Base-by-base conservation (phyloP, 2,113 vertebrate genomes). In the Falco punctatus region DNA sequence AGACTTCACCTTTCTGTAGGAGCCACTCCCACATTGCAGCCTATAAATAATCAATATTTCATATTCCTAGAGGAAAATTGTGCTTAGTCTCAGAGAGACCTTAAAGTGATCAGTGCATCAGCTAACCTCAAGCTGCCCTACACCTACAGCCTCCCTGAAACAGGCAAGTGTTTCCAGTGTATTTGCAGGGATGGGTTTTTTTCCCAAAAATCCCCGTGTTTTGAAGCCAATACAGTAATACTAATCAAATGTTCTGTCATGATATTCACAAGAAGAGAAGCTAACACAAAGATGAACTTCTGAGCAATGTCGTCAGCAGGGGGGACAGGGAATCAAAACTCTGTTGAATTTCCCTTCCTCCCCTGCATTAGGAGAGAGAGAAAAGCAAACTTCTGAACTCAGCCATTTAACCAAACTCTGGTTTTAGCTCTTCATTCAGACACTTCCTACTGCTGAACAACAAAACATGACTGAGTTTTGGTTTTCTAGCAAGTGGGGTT, bases 151-250 rank as follows among this genome's bases (percentile, higher is more conserved):
- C 18, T 33, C 61, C 32, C 52, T 28, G n/a, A 44, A 52, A 62
- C 11, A 57, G 8, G 7, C 18, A 42, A 2, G 11, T 5, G 8
- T 22, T 79, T 13, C 51, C 62, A 67, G 20, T 2, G 7, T 10
- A 81, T 16, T 9, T 51, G 52, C 14, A 26, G 33, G 5, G 6
- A 38, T 5, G 38, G 38, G 38, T 58, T 27, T 19, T 15, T 0
- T 1, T 4, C 7, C 6, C 15, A 2, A 6, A 48, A 57, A 2
- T 0, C 1, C 8, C 6, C 10, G 9, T 5, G 11, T 33, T 89
- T 57, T 23, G 35, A 81, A 48, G 18, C 21, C 35, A 46, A 44
- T 7, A 18, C 13, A 44, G 21, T 4, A 38, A 46, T 3, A 54
- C 13, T 28, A 26, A 70, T 35, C 51, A 58, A 81, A 52, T 49